phyloP scores from a whole-genome alignment of 2,888 invertebrate species.

The Synergus laeviventris region DNA sequence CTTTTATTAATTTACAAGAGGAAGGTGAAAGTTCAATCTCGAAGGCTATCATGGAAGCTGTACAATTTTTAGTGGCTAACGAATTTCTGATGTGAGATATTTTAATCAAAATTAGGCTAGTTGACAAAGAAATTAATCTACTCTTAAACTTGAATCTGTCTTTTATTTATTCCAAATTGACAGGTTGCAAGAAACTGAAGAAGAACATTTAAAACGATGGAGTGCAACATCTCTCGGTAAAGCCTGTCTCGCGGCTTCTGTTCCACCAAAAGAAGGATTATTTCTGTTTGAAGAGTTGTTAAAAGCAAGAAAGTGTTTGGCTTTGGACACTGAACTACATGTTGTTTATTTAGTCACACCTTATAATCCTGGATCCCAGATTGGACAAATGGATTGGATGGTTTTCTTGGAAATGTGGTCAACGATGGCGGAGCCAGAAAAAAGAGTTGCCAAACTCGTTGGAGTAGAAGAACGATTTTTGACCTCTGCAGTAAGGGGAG shows the following conservation, averaged over 20 bases:
- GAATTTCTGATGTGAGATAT: constrained; percentile 84
- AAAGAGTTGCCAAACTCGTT: constrained; percentile 91
- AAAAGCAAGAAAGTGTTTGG: constrained; percentile 92
- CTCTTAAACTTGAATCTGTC: background rate
- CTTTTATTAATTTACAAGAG: constrained; percentile 77
- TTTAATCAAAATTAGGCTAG: constrained; percentile 43
- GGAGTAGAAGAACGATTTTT: constrained; percentile 93
- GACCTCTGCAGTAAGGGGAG: constrained; percentile 85
- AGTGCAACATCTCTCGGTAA: constrained; percentile 91
- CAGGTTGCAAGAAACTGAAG: constrained; percentile 59
- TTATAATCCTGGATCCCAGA: constrained; percentile 88
- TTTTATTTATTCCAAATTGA: constrained; percentile 15
- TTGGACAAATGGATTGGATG: constrained; percentile 88
- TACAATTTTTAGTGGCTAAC: constrained; percentile 86
- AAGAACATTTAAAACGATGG: constrained; percentile 75
- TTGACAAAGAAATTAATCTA: background rate
- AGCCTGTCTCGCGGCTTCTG: constrained; percentile 94
- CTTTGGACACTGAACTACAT: constrained; percentile 95
- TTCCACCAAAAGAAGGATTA: constrained; percentile 96
- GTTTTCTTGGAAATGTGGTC: constrained; percentile 89
- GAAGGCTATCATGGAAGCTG: constrained; percentile 78
- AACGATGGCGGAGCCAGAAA: constrained; percentile 85
- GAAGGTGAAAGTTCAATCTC: constrained; percentile 56
- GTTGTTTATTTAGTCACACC: constrained; percentile 97
- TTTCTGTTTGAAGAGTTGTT: constrained; percentile 92